Evolutionary conservation across 2,797 vertebrate species (phyloP), one percentile per base, ranked within the genome.

Genomic region (Danio kyathit): DNA sequence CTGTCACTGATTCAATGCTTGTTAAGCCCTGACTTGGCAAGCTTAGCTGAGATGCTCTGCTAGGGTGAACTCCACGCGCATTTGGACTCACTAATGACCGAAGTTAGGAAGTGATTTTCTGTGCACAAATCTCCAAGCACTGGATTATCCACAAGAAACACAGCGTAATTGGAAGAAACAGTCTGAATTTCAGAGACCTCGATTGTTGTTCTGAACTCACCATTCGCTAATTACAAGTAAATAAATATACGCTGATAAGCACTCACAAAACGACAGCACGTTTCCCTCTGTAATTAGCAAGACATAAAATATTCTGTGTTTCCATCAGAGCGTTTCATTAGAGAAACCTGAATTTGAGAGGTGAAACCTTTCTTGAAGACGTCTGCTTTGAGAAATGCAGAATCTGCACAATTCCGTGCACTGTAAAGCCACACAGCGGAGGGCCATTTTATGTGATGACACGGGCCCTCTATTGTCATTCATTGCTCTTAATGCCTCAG

Each of bases 41-140:
- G 65, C 65, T 54, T 76, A 40, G 61, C 57, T 41, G 65, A 69
- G 66, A 51, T 59, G 38, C 79, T 81, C 70, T 71, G 76, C 54
- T 60, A 40, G 48, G 60, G 60, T 85, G 56, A 83, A 74, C 70
- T 46, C 56, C 56, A 61, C 76, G 59, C 44, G 64, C 67, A 75
- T 82, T 84, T 82, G 48, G 74, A 84, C 57, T 80, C 72, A 69
- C 63, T 89, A 88, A 83, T 87, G 82, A 86, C 75, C 49, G 56
- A 60, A 74, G 59, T 76, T 80, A 60, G 73, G 65, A 67, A 80
- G 74, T 56, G 57, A 65, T 73, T 73, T 80, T 80, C 78, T 40
- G 56, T 80, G 64, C 69, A 74, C 65, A 74, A 54, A 66, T 19
- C 67, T 60, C 17, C 16, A 43, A 57, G 48, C 21, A 75, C 74